These are phyloP conservation scores for Trogon surrucura DNA, from an alignment of 2,113 vertebrate genomes.

Conservation along the genomic window DNA sequence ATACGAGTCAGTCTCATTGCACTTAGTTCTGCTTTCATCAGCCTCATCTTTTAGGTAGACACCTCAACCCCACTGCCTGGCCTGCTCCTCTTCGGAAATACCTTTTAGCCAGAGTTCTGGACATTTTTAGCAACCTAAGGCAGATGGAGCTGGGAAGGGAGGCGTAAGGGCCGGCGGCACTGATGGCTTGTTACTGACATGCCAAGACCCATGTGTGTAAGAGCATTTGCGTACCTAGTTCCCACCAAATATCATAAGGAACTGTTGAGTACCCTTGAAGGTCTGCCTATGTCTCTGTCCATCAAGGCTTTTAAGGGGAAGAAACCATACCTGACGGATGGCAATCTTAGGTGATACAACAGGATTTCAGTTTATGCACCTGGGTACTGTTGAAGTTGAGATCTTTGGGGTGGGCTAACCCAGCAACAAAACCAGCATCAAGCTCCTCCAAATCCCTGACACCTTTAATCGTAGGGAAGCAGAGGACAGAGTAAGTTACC, in stretches of 20 bases:
- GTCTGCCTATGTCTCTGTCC: not conserved
- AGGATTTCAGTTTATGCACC: not conserved
- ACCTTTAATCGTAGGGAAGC: not conserved
- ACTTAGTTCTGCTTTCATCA: constrained; percentile 57
- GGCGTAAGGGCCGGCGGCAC: fast-evolving
- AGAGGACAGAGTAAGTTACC: not conserved
- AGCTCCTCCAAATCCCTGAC: not conserved
- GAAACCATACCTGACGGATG: not conserved
- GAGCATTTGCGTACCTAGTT: not conserved
- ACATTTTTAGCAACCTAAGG: not conserved
- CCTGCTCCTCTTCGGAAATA: constrained; percentile 2
- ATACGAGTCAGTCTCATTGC: constrained; percentile 55
- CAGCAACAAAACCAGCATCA: not conserved
- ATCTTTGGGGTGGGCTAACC: not conserved
- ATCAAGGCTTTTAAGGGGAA: not conserved
- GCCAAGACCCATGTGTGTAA: not conserved
- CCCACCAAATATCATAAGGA: not conserved
- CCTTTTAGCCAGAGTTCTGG: constrained; percentile 5
- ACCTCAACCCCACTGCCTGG: not conserved
- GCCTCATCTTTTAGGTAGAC: constrained; percentile 28
- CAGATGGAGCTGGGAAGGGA: not conserved
- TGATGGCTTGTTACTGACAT: not conserved
- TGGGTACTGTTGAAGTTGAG: not conserved
- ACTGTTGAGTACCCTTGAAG: not conserved
- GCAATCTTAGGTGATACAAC: not conserved